Evolutionary conservation across 2,888 invertebrate genomes (phyloP).

Genomic region (Raillietiella orientalis): DNA sequence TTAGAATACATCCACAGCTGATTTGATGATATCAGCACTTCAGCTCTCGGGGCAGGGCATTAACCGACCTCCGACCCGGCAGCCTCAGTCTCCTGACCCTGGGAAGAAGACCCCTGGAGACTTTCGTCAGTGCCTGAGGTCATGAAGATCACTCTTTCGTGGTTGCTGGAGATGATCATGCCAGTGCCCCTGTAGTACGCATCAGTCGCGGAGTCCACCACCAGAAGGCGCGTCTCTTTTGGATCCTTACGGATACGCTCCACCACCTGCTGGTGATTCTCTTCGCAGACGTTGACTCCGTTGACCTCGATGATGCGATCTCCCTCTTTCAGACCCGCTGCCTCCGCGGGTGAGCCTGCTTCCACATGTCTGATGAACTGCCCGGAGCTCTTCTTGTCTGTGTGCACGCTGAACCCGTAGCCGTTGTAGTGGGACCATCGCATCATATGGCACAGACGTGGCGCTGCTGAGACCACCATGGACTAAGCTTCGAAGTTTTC

Average conservation of each 20-base stretch:
- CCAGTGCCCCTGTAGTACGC: slow-evolving; percentile 27
- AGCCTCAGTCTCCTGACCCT: too few species aligned
- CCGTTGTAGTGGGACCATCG: slow-evolving; percentile 81
- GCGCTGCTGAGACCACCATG: too few species aligned
- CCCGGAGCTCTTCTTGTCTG: slow-evolving; percentile 73
- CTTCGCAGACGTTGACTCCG: slow-evolving; percentile 58
- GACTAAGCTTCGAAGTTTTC: too few species aligned
- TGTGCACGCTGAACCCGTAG: slow-evolving; percentile 93
- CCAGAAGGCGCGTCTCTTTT: slow-evolving; percentile 58
- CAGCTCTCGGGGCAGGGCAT: too few species aligned
- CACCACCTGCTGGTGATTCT: slow-evolving; percentile 80
- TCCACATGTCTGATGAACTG: slow-evolving; percentile 93
- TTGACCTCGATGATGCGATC: slow-evolving; percentile 83
- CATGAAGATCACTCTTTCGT: too few species aligned
- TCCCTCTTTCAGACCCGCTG: slow-evolving; percentile 47
- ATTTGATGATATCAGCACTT: too few species aligned
- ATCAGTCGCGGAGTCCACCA: slow-evolving; percentile 40
- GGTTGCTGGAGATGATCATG: slow-evolving; percentile 18
- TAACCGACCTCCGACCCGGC: too few species aligned
- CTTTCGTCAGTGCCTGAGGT: too few species aligned
- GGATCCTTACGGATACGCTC: slow-evolving; percentile 59
- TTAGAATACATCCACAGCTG: too few species aligned
- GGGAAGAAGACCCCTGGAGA: too few species aligned
- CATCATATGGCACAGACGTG: slow-evolving; percentile 54
- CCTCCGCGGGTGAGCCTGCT: too few species aligned